Evolutionary conservation across 2,113 vertebrate genomes (phyloP), one percentile per base, ranked within the genome.

Genomic region (Anser cygnoides): DNA sequence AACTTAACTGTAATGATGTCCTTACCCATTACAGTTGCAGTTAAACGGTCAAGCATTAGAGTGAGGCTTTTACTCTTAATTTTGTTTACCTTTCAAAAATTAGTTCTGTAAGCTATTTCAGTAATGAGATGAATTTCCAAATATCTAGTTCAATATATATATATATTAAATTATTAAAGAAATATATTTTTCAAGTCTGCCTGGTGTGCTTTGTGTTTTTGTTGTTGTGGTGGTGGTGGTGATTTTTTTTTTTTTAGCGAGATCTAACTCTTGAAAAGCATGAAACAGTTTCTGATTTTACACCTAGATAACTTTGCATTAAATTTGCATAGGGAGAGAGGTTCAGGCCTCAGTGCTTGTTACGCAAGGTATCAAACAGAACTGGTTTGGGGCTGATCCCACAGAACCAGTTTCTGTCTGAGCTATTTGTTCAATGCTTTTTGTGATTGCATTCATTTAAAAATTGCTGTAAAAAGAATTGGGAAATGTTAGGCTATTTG

Each of bases 161-260:
- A 94, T 90, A 10, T 94, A 76, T 59, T 12, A 14, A 84, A 58
- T 65, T 81, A 55, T 13, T 92, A 77, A 97, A 96, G 97, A 96
- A 97, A 85, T 58, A 4, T 63, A 10, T 91, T 81, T 97, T 82
- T 87, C 13, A 94, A 73, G 14, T 82, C 26, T 92, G 6, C 3
- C 15, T 84, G 8, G 11, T 84, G 16, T n/a, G 5, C 14, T 49
- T 10, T 62, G 23, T 62, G 25, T 33, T 13, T 22, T 59, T 35
- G 20, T n/a, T 20, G 46, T n/a, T 26, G 7, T 88, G 10, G 39
- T 39, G 39, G 39, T 39, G 39, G 39, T 39, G 39, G 11, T 37
- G 37, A 37, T 37, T 39, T 39, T 46, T 5, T 49, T 66, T 68
- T 88, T 58, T 81, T 55, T 52, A 55, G 11, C 49, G 50, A 50